phyloP scores from a whole-genome alignment of 2,113 vertebrate genomes.

The Pseudorasbora parva region DNA sequence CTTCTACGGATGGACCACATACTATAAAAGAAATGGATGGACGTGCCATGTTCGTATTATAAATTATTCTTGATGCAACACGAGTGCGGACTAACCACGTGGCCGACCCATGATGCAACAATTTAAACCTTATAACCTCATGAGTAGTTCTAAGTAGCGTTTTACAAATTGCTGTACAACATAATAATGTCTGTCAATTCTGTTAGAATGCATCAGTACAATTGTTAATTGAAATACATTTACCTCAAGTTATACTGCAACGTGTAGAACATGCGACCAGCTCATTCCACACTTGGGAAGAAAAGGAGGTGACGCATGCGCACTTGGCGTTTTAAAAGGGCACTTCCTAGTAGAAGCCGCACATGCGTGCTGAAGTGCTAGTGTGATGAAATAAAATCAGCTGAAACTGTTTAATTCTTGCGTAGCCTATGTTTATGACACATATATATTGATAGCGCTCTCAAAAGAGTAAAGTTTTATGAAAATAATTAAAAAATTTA shows the following conservation, averaged over 20 bases:
- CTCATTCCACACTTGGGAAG: neutral
- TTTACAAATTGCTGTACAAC: neutral
- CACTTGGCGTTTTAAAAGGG: neutral
- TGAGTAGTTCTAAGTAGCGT: neutral
- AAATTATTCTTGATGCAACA: neutral
- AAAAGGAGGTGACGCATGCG: conserved; percentile 40
- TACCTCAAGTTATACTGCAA: conserved; percentile 14
- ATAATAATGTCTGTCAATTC: neutral
- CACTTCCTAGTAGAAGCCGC: neutral
- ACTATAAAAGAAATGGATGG: too few species aligned
- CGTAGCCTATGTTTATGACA: neutral
- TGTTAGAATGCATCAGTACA: neutral
- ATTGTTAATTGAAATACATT: neutral
- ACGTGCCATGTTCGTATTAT: neutral
- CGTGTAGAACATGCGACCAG: too few species aligned
- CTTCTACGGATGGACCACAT: neutral
- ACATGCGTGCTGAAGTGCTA: conserved; percentile 42
- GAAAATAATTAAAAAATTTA: too few species aligned
- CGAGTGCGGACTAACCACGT: conserved; percentile 22
- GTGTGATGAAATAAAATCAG: neutral
- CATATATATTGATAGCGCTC: neutral
- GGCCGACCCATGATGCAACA: neutral
- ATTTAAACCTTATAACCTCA: neutral
- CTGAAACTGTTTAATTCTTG: neutral
- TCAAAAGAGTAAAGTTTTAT: neutral